Evolutionary conservation across 2,113 vertebrate genomes (phyloP).

Genomic region (Antidorcas marsupialis): DNA sequence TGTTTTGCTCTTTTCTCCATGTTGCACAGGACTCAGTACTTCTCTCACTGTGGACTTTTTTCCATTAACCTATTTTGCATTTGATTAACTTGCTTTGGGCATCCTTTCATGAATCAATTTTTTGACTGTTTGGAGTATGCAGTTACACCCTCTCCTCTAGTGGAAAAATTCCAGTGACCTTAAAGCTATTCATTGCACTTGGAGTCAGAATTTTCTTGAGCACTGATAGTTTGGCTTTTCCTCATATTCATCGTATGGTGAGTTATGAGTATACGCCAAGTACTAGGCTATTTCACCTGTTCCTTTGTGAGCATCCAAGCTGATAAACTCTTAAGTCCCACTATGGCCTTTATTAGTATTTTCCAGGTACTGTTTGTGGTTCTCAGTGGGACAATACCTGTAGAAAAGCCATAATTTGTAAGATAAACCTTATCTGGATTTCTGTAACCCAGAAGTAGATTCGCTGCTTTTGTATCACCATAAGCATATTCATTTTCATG

Average conservation of each 20-base stretch:
- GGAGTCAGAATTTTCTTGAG: slow-evolving; percentile 83
- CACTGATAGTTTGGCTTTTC: slow-evolving; percentile 88
- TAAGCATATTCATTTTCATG: not conserved
- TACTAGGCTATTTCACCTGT: slow-evolving; percentile 80
- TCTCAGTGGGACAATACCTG: slow-evolving; percentile 93
- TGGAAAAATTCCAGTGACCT: slow-evolving; percentile 80
- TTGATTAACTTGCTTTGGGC: not conserved
- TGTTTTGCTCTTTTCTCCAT: accelerated
- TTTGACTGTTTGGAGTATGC: not conserved
- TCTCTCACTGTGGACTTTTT: not conserved
- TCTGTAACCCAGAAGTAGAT: not conserved
- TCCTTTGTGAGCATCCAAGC: slow-evolving; percentile 95
- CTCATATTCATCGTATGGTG: slow-evolving; percentile 79
- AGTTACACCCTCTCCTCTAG: not conserved
- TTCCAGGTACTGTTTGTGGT: slow-evolving; percentile 94
- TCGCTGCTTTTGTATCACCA: not conserved
- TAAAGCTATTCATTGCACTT: not conserved
- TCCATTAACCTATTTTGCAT: not conserved
- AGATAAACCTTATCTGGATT: slow-evolving; percentile 86
- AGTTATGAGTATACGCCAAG: slow-evolving; percentile 78
- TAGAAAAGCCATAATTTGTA: slow-evolving; percentile 96
- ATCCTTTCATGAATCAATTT: not conserved
- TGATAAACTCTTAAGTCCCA: slow-evolving; percentile 89
- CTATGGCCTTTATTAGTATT: slow-evolving; percentile 95
- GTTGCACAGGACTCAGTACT: not conserved